Conservation (phyloP, 1,140 invertebrate species). For the Meloidogyne chitwoodi region DNA sequence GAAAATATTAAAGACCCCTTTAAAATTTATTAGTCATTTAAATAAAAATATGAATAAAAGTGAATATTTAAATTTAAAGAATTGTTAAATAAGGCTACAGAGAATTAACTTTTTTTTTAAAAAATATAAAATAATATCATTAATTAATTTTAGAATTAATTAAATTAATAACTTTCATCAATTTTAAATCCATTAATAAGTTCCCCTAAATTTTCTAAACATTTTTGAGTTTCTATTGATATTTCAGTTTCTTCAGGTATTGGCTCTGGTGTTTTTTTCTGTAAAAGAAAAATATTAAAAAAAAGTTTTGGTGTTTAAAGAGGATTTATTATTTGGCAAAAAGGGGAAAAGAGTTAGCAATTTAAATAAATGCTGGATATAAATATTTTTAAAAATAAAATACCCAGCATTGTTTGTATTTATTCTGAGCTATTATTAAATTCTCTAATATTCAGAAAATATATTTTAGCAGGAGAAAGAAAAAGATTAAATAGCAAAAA, state of each 20-base stretch:
- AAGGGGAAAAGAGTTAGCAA: not conserved
- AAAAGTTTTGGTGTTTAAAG: not conserved
- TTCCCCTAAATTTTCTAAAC: not conserved
- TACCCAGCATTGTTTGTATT: not conserved
- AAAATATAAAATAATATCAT: too few species aligned
- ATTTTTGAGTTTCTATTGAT: not conserved
- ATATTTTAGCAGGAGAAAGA: not conserved
- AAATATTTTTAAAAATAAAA: too few species aligned
- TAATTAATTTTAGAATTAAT: too few species aligned
- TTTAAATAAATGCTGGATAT: too few species aligned
- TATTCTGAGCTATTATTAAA: not conserved
- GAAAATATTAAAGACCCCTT: too few species aligned
- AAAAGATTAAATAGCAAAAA: not conserved
- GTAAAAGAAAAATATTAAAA: not conserved
- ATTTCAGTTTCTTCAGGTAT: not conserved
- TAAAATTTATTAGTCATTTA: too few species aligned
- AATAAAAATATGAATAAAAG: too few species aligned
- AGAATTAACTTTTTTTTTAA: too few species aligned
- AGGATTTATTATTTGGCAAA: not conserved
- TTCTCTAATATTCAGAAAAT: not conserved
- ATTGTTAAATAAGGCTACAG: too few species aligned
- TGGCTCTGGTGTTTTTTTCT: constrained; percentile 7
- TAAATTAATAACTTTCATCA: too few species aligned
- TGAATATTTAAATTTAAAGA: too few species aligned
- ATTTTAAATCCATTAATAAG: not conserved